Evolutionary conservation across 2,113 vertebrate species (phyloP).

Genomic region (Piprites chloris): DNA sequence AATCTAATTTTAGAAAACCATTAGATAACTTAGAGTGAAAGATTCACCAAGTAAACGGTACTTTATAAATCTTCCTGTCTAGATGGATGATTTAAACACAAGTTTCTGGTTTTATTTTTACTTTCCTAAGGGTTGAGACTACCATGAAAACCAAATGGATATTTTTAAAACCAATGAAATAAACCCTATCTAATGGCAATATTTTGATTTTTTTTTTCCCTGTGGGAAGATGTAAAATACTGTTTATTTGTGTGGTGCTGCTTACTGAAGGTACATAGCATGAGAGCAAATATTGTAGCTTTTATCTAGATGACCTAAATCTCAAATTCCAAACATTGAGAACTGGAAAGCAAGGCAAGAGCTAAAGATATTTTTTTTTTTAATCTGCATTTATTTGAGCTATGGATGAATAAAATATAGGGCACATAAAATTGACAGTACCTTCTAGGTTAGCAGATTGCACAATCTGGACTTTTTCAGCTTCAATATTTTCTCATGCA

Average conservation of each 20-base stretch:
- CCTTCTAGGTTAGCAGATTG: constrained; percentile 34
- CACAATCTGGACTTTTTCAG: constrained; percentile 38
- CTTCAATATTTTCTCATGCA: constrained; percentile 18
- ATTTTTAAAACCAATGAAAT: not conserved
- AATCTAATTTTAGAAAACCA: constrained; percentile 42
- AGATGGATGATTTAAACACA: not conserved
- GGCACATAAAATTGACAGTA: constrained; percentile 18
- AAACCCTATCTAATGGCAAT: not conserved
- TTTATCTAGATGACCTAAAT: constrained; percentile 11
- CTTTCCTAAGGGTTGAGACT: not conserved
- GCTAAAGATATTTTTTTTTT: not conserved
- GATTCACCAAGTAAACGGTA: not conserved
- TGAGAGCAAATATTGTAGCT: not conserved
- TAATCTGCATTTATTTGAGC: constrained; percentile 26
- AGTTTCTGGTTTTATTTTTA: not conserved
- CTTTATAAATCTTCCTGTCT: not conserved
- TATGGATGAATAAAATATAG: constrained; percentile 38
- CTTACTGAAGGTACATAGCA: not conserved
- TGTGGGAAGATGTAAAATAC: not conserved
- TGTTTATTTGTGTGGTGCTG: not conserved
- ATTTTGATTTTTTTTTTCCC: not conserved
- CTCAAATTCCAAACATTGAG: not conserved
- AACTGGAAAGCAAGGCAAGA: not conserved
- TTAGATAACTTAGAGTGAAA: constrained; percentile 22
- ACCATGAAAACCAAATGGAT: not conserved